Evolutionary conservation across 30 jellyfish, hydroid and myxozoan genomes (phyloP).

Genomic region (Pelagia noctiluca): DNA sequence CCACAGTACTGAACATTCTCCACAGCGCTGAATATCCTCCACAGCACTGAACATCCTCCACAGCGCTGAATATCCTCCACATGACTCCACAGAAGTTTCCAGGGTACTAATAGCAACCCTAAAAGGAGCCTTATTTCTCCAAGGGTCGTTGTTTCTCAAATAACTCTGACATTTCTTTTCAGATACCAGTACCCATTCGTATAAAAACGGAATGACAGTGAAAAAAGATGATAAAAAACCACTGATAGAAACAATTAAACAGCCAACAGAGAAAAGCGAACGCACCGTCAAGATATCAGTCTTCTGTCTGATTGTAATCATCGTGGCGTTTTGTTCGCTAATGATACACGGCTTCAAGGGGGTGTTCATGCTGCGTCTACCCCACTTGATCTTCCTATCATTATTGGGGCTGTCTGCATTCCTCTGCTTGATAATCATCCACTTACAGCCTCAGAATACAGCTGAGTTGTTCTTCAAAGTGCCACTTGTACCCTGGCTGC

Average conservation of each 20-base stretch:
- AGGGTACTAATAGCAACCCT: neutral
- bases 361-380: neutral
- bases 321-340: conserved; percentile 20
- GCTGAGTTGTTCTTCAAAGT: conserved; percentile 44
- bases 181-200: neutral
- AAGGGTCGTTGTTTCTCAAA: too few species aligned
- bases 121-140: too few species aligned
- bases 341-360: conserved; percentile 2
- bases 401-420: neutral
- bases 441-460: conserved; percentile 43
- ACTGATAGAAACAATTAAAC: neutral
- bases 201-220: neutral
- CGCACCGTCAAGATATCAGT: conserved; percentile 7
- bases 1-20: too few species aligned
- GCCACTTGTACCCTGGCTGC: conserved; percentile 82
- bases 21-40: too few species aligned
- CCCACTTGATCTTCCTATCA: neutral
- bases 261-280: conserved; percentile 51
- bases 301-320: conserved; percentile 17
- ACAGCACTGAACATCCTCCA: too few species aligned
- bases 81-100: too few species aligned
- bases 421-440: neutral
- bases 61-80: too few species aligned
- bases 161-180: neutral
- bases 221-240: neutral